Evolutionary conservation across 2,888 invertebrate species (phyloP), one percentile per base, ranked within the genome.

Genomic region (Oxyscelio sp.): DNA sequence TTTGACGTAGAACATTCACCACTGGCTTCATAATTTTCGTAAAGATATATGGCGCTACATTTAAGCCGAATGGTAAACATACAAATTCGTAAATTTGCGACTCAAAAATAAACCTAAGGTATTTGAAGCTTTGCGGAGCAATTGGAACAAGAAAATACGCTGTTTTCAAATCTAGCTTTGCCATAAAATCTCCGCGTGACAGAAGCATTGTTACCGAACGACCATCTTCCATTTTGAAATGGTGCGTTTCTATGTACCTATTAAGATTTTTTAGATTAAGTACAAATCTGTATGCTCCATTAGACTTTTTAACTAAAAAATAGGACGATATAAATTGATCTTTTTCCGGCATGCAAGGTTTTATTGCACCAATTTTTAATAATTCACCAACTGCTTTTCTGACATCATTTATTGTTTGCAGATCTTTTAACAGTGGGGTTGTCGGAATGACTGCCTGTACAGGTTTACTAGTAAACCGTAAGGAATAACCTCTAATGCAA

Each of bases 1-100:
- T 58, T 27, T 24, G 1, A 24, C 80, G 63, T 13, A 80, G 22
- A 21, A 1, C n/a, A 4, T 56, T 19, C 2, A 58, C 54, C 11
- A 66, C 66, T 4, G 73, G 73, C 54, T 73, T 80, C 65, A 73
- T 70, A 11, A 80, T 48, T 45, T 71, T 70, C 9, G 80, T 58
- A 19, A 80, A 66, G n/a, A 63, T 31, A 1, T 58, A 75, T 9
- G 75, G 75, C 6, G 68, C 63, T 24, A 75, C 63, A 21, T 68
- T 68, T 11, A 75, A 27, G 0, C 59, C 74, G 22, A 81, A 81
- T n/a, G 68, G 73, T 1, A 80, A 17, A 31, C 74, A 74, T 40
- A 9, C 34, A 24, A 75, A 81, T 54, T 81, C 74, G 15, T 34
- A 81, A 8, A 61, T n/a, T 5, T 43, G 21, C 4, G 54, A 50